Conservation (phyloP, 92 coral and sea anemone genomes). For the Pocillopora meandrina region DNA sequence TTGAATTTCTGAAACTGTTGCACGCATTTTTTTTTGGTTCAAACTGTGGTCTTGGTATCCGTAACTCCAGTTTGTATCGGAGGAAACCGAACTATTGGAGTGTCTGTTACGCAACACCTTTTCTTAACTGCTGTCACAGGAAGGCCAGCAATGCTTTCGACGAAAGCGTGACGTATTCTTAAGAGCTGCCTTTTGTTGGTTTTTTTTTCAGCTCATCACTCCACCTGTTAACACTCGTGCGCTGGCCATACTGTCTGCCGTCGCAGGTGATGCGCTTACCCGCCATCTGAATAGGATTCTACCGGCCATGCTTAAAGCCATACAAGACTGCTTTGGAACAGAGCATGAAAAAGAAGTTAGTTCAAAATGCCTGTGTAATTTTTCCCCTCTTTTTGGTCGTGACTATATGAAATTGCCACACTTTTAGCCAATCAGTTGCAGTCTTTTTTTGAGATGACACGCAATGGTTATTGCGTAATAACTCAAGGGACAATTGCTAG, state of each 20-base stretch:
- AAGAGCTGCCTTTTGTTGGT: background rate
- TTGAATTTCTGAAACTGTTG: too few species aligned
- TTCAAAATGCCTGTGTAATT: background rate
- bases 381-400: too few species aligned
- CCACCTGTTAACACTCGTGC: conserved; percentile 97
- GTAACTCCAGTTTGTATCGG: too few species aligned
- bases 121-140: too few species aligned
- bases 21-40: too few species aligned
- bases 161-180: background rate
- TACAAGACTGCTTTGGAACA: conserved; percentile 71
- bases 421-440: too few species aligned
- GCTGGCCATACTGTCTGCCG: conserved; percentile 94
- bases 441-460: too few species aligned
- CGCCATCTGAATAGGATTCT: conserved; percentile 81
- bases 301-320: conserved; percentile 86
- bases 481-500: background rate
- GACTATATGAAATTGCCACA: too few species aligned
- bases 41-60: too few species aligned
- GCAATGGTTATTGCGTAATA: too few species aligned
- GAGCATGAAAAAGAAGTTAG: conserved; percentile 77
- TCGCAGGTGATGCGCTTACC: conserved; percentile 91
- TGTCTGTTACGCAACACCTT: too few species aligned
- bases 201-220: conserved; percentile 73
- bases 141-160: background rate
- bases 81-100: too few species aligned